Conservation (phyloP, 2,113 vertebrate species). For the human (Homo sapiens) region DNA sequence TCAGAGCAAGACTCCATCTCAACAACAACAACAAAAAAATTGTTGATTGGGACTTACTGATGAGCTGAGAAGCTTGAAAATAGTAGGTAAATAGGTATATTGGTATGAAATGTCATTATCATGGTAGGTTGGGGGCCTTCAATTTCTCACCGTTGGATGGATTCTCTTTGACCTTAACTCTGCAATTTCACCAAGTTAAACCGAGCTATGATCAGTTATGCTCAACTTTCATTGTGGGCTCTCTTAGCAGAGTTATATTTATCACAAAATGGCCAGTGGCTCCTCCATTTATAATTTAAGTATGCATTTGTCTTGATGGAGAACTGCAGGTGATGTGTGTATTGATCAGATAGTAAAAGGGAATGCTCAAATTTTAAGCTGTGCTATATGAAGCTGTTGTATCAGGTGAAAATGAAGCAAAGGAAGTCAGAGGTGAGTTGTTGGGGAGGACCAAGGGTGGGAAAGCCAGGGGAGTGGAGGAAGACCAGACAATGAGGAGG, state of each 20-base stretch:
- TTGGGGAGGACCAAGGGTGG: not conserved
- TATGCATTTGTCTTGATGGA: constrained; percentile 13
- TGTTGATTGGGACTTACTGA: not conserved
- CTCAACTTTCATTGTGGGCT: not conserved
- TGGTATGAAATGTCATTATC: not conserved
- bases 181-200: not conserved
- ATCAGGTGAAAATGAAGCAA: not conserved
- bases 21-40: not conserved
- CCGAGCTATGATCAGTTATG: not conserved
- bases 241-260: not conserved
- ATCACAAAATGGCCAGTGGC: not conserved
- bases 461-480: not conserved
- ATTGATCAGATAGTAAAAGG: not conserved
- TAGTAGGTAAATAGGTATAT: not conserved
- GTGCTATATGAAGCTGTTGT: not conserved
- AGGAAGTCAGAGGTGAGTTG: not conserved
- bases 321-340: not conserved
- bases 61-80: constrained; percentile 6
- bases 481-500: not conserved
- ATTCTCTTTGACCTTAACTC: not conserved
- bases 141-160: not conserved
- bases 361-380: not conserved
- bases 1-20: too few relatives aligned
- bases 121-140: not conserved
- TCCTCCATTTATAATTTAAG: not conserved